A percentile compares a stretch with the other conserved stretches of the same genome.
These are phyloP conservation scores for Himalopsyche tibetana DNA, from an alignment of 2,888 invertebrate genomes.

Conservation along the genomic window DNA sequence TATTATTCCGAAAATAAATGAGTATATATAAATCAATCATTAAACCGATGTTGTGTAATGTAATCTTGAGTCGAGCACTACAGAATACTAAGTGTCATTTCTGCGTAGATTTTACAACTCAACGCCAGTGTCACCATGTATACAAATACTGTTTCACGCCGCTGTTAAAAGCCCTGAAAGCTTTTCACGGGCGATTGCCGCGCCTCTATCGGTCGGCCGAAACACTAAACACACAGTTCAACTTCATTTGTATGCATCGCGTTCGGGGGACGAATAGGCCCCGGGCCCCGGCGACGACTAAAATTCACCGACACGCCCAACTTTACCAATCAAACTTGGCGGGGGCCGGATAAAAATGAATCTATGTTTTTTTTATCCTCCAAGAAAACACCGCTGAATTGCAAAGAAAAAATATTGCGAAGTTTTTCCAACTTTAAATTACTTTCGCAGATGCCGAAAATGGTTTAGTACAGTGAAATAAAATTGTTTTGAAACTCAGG, in stretches of 20 bases:
- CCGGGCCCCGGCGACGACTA: background rate
- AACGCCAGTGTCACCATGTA: too few relatives aligned
- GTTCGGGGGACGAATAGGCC: background rate
- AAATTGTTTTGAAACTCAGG: background rate
- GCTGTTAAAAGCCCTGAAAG: too few relatives aligned
- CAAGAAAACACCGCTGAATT: background rate
- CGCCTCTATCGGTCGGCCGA: too few relatives aligned
- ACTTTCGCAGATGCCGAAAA: constrained; percentile 11
- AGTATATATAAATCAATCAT: too few relatives aligned
- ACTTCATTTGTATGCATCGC: constrained; percentile 36
- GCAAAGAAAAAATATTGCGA: background rate
- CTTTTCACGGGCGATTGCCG: too few relatives aligned
- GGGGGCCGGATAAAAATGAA: constrained; percentile 28
- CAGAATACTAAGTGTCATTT: too few relatives aligned
- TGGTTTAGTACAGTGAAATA: constrained; percentile 28
- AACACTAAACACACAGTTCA: too few relatives aligned
- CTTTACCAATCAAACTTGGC: constrained; percentile 41
- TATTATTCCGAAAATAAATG: too few relatives aligned
- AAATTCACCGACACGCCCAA: constrained; percentile 5
- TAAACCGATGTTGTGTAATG: too few relatives aligned
- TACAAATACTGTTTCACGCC: too few relatives aligned
- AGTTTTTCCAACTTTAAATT: constrained; percentile 39
- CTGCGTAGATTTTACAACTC: too few relatives aligned
- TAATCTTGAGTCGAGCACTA: too few relatives aligned
- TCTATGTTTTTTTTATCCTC: constrained; percentile 7